Evolutionary conservation across 2,113 vertebrate species (phyloP).

Genomic region (Sardina pilchardus): DNA sequence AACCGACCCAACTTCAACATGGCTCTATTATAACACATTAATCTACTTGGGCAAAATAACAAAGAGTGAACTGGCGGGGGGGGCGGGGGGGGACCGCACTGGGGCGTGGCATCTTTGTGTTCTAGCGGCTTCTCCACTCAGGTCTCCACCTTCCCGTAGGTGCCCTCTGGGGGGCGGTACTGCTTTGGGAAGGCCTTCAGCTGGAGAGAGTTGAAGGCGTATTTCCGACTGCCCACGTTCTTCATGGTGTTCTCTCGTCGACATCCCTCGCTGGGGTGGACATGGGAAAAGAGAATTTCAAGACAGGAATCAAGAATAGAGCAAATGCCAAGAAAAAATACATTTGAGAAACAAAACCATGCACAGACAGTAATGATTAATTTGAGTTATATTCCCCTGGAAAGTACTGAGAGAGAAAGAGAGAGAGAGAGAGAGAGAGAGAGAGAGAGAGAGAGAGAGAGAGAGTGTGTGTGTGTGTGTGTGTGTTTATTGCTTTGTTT

Average conservation of each 20-base stretch:
- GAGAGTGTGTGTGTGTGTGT: not conserved
- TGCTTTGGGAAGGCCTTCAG: constrained; percentile 98
- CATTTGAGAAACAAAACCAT: not conserved
- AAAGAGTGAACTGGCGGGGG: not conserved
- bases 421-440: no score
- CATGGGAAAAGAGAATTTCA: not conserved
- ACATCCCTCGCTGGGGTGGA: constrained; percentile 91
- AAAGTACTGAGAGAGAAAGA: no score
- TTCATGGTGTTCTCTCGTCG: constrained; percentile 99
- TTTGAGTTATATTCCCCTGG: no score
- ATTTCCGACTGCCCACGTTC: constrained; percentile 99
- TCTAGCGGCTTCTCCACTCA: constrained; percentile 67
- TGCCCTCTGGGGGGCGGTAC: constrained; percentile 98
- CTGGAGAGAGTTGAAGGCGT: constrained; percentile 97
- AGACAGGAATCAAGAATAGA: not conserved
- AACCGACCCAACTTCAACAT: not conserved
- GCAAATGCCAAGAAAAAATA: not conserved
- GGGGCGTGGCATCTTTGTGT: not conserved
- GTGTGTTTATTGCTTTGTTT: not conserved
- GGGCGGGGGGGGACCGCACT: not conserved
- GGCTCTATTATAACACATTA: not conserved
- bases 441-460: no score
- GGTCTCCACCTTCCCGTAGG: constrained; percentile 96
- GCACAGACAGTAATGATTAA: not conserved
- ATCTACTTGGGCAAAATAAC: not conserved